Percentiles rank a stretch among this genome's conserved stretches.
Conservation (phyloP, 2,797 vertebrate genomes). For the Morelia viridis region DNA sequence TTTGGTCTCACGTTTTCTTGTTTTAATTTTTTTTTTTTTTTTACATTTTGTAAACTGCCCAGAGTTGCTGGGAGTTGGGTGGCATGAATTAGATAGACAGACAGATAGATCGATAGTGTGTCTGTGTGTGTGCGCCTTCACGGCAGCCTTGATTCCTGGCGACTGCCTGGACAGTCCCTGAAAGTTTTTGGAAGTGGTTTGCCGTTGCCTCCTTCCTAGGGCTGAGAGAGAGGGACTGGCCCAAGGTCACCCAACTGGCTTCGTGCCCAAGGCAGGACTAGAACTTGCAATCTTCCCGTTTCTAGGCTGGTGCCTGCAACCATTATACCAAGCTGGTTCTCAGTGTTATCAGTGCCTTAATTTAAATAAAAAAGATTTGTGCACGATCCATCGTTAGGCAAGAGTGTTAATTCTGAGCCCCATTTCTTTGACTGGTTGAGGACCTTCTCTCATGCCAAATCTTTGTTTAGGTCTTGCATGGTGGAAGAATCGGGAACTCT, state of each 20-base stretch:
- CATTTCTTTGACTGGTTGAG: not conserved
- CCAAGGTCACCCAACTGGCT: not conserved
- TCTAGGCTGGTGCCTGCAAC: not conserved
- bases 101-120: too few species aligned
- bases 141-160: too few species aligned
- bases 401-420: slow-evolving; percentile 55
- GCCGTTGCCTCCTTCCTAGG: too few species aligned
- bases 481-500: slow-evolving; percentile 97
- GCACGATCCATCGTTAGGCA: not conserved
- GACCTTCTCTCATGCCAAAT: slow-evolving; percentile 47
- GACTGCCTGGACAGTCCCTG: too few species aligned
- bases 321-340: not conserved
- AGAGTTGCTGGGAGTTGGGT: not conserved
- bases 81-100: too few species aligned
- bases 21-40: not conserved
- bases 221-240: too few species aligned
- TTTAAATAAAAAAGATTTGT: not conserved
- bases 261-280: not conserved
- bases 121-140: too few species aligned
- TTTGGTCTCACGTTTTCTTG: not conserved
- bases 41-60: not conserved
- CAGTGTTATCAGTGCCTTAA: not conserved
- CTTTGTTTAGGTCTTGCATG: slow-evolving; percentile 92
- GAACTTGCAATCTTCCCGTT: not conserved
- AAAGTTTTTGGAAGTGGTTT: too few species aligned